Conservation (phyloP, 2,888 invertebrate species). For the Xiphydria camelus region DNA sequence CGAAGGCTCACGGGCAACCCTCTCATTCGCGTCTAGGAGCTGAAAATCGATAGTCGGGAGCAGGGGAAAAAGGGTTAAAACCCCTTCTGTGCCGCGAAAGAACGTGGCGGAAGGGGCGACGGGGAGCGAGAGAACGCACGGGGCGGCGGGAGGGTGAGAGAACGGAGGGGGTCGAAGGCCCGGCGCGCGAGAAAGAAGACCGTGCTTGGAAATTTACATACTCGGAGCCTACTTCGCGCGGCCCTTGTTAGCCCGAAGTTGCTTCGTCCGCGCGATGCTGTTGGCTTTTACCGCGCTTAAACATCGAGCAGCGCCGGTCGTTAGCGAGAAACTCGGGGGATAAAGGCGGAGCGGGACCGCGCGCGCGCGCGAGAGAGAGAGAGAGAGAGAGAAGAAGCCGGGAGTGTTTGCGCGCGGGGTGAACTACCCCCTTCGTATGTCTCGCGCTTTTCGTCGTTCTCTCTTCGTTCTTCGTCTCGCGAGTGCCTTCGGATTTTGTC, state of each 20-base stretch:
- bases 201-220: constrained; percentile 29
- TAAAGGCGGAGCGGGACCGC: background rate
- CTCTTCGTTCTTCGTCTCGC: too few species aligned
- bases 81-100: constrained; percentile 37
- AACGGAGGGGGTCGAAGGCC: constrained; percentile 2
- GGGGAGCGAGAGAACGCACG: constrained; percentile 14
- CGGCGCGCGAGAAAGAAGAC: background rate
- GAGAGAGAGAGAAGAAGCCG: constrained; percentile 15
- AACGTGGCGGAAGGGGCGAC: constrained; percentile 24
- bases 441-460: too few species aligned
- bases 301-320: constrained; percentile 34
- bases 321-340: constrained; percentile 7
- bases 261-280: constrained; percentile 45
- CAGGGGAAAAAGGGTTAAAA: constrained; percentile 54
- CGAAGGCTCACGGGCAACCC: constrained; percentile 42
- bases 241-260: constrained; percentile 52
- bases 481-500: too few species aligned
- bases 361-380: constrained; percentile 9
- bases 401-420: too few species aligned
- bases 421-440: too few species aligned
- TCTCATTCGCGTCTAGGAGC: constrained; percentile 43
- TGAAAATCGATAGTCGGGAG: constrained; percentile 52
- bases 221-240: constrained; percentile 20
- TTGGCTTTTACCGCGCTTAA: constrained; percentile 44
- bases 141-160: constrained; percentile 19